These are phyloP conservation scores for Alfaro cultratus DNA, from an alignment of 2,797 vertebrate species.

Conservation along the genomic window DNA sequence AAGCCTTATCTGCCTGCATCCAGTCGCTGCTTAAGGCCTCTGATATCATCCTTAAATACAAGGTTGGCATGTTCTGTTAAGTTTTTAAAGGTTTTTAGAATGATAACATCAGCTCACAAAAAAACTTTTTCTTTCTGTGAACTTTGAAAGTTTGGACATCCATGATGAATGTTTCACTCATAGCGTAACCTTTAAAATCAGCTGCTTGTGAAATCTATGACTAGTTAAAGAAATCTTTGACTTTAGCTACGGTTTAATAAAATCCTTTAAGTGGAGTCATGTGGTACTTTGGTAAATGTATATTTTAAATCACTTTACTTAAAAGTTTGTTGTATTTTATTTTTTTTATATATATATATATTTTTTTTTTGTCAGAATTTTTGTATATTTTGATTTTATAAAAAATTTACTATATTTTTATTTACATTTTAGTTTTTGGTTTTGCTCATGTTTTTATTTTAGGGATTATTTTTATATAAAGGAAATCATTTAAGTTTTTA, in stretches of 20 bases:
- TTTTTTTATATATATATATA: not conserved
- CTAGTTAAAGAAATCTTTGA: not conserved
- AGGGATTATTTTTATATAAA: not conserved
- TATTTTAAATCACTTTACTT: not conserved
- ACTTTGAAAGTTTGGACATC: not conserved
- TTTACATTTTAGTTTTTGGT: not conserved
- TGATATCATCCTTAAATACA: conserved; percentile 94
- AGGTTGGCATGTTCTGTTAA: conserved; percentile 83
- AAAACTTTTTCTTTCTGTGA: conserved; percentile 18
- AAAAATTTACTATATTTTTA: not conserved
- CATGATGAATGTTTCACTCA: not conserved
- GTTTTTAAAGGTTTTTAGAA: conserved; percentile 26
- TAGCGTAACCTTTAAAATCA: not conserved
- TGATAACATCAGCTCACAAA: conserved; percentile 34
- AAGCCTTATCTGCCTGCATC: conserved; percentile 96
- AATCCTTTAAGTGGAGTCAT: not conserved
- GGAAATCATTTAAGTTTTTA: conserved; percentile 15
- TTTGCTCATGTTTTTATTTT: not conserved
- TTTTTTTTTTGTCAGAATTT: not conserved
- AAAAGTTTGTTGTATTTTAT: not conserved
- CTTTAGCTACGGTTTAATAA: not conserved
- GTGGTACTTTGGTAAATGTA: not conserved
- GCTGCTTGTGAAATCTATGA: not conserved
- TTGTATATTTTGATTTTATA: not conserved
- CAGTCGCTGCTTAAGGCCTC: conserved; percentile 93